A percentile compares a stretch with the other conserved stretches of the same genome.
Evolutionary conservation across 2,888 invertebrate species (phyloP).

Genomic region (Coelinius sp.): DNA sequence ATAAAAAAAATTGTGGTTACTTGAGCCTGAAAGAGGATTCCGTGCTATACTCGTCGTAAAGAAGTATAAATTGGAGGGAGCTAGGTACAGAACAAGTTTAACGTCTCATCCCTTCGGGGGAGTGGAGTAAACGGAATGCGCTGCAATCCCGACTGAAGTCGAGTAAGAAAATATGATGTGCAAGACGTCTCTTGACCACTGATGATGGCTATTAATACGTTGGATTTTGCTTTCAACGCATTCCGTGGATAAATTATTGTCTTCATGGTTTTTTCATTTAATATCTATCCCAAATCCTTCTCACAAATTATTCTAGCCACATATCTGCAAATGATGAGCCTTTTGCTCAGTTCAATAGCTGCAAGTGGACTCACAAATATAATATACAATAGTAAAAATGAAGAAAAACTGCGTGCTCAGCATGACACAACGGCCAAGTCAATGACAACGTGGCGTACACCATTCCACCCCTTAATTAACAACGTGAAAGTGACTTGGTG

Average conservation of each 20-base stretch:
- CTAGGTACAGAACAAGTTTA: background rate
- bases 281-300: no score
- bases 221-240: slow-evolving; percentile 5
- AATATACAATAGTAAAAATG: background rate
- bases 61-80: slow-evolving; percentile 2
- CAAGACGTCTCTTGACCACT: background rate
- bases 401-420: slow-evolving; percentile 23
- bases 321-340: background rate
- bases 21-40: background rate
- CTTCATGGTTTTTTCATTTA: no score
- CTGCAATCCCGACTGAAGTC: background rate
- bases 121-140: background rate
- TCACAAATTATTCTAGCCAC: background rate
- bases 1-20: background rate
- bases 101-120: background rate
- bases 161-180: background rate
- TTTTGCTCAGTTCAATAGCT: background rate
- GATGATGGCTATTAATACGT: background rate
- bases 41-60: background rate
- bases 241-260: background rate
- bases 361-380: background rate
- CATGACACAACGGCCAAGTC: slow-evolving; percentile 39
- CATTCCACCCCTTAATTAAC: slow-evolving; percentile 36
- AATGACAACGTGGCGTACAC: slow-evolving; percentile 18
- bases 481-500: slow-evolving; percentile 22